These are phyloP conservation scores for Rhysida immarginata DNA, from an alignment of 1,140 invertebrate genomes.

Conservation along the genomic window DNA sequence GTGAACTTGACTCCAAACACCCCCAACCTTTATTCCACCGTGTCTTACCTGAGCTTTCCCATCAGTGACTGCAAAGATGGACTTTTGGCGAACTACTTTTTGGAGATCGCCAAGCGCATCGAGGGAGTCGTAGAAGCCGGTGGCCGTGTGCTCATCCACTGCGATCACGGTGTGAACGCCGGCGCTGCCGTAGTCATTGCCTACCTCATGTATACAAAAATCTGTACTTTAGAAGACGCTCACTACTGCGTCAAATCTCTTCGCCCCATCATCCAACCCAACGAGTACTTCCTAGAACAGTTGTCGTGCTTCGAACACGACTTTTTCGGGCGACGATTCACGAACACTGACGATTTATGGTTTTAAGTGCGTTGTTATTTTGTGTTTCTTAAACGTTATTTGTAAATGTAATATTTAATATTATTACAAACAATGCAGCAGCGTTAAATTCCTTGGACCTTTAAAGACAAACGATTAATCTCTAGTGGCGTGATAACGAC, in stretches of 20 bases:
- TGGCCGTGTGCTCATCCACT: slow-evolving; percentile 21
- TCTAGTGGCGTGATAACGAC: too few species aligned
- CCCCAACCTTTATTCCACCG: slow-evolving; percentile 18
- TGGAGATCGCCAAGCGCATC: slow-evolving; percentile 8
- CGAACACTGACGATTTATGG: slow-evolving; percentile 24
- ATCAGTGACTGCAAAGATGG: slow-evolving; percentile 14
- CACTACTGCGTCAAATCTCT: slow-evolving; percentile 24
- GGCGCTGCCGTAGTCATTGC: slow-evolving; percentile 22
- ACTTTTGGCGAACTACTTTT: slow-evolving; percentile 13
- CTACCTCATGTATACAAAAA: slow-evolving; percentile 20
- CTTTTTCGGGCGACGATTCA: slow-evolving; percentile 23
- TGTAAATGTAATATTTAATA: too few species aligned
- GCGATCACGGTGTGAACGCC: slow-evolving; percentile 24
- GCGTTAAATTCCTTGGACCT: too few species aligned
- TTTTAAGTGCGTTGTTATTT: too few species aligned
- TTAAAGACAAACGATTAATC: too few species aligned
- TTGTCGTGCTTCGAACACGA: slow-evolving; percentile 20
- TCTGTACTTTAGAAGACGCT: slow-evolving; percentile 24
- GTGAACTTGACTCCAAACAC: slow-evolving; percentile 20
- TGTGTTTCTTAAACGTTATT: background rate
- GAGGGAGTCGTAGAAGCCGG: slow-evolving; percentile 14
- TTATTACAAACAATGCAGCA: too few species aligned
- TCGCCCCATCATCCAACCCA: slow-evolving; percentile 22
- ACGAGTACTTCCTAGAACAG: slow-evolving; percentile 17
- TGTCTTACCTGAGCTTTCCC: slow-evolving; percentile 22